Evolutionary conservation across 1,140 invertebrate species (phyloP), one percentile per base, ranked within the genome.

Genomic region (Metopolophium dirhodum): DNA sequence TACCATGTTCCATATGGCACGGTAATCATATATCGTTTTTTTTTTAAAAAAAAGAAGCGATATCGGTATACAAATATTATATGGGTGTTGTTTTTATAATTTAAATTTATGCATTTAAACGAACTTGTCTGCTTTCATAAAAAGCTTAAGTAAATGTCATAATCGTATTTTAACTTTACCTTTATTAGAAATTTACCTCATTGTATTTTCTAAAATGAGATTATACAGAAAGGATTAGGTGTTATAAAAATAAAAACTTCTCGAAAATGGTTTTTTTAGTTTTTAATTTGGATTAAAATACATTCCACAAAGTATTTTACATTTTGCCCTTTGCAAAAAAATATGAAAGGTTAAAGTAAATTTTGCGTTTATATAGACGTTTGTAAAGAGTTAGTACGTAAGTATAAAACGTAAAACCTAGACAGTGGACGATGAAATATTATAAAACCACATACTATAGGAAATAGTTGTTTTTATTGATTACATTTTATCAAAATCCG

Each of bases 111-210:
- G 7, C 23, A 22, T 88, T 88, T 89, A 89, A 89, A 89, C n/a
- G 54, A 88, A 54, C 1, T 51, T 54, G n/a, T 51, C 26, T 35
- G 22, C 57, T 37, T 89, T 89, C 20, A 57, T 89, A 89, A 89
- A 89, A 57, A 35, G 49, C 37, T 54, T 37, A 41, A 89, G 22
- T 49, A 35, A 26, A 89, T 37, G n/a, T 57, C 8, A 57, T 57
- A 26, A 57, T 89, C 23, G n/a, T 89, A 57, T 37, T 89, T 89
- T 41, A 54, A 89, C n/a, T 37, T 89, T 89, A 89, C 45, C 30
- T 87, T 49, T 41, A 57, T 89, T 89, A 54, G 49, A 89, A 89
- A 89, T 89, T 89, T 57, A 37, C 22, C 35, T 41, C 22, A 23
- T 89, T 57, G 88, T 57, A 89, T 57, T 89, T 57, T 37, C 35